Base-by-base conservation (phyloP, 1,140 invertebrate species). In the Eriocheir sinensis region DNA sequence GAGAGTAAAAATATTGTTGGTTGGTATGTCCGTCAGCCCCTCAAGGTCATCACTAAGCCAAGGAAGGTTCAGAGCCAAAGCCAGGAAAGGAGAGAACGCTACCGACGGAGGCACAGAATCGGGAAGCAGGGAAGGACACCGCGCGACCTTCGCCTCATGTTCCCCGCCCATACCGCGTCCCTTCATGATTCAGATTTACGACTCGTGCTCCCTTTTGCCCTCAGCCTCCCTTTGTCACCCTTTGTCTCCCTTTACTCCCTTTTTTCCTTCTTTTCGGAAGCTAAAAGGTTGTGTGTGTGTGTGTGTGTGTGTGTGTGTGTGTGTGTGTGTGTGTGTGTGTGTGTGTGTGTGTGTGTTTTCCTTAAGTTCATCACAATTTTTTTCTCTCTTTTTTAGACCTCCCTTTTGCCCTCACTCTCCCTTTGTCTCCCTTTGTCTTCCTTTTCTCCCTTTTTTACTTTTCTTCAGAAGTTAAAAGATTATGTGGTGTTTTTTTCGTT, bases 321-420 rank as follows among this genome's bases (percentile, higher is more conserved):
- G 53, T 72, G 53, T 72, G 53, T 72, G 53, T 72, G 53, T 72
- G 53, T 72, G 53, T 72, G 53, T 72, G 53, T 72, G 53, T 72
- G 53, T 72, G 53, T 72, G 53, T 72, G 53, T 72, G 53, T 72
- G 53, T 72, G 53, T 72, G 53, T 72, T 12, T 72, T 12, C 53
- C 53, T 72, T 12, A 72, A n/a, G n/a, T n/a, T n/a, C n/a, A n/a
- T n/a, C n/a, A n/a, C n/a, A n/a, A n/a, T n/a, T n/a, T n/a, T n/a
- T n/a, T n/a, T n/a, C n/a, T n/a, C n/a, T n/a, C 53, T 72, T 27
- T 72, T 72, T 72, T 12, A 12, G 53, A 12, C 27, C 12, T 12
- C 27, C 12, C 53, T 72, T 27, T 72, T 72, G 53, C 12, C 53
- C 53, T 12, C 12, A 27, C 27, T 72, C 12, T 72, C 27, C 53